Base-by-base conservation (phyloP, 2,797 vertebrate genomes). In the Coregonus ussuriensis region DNA sequence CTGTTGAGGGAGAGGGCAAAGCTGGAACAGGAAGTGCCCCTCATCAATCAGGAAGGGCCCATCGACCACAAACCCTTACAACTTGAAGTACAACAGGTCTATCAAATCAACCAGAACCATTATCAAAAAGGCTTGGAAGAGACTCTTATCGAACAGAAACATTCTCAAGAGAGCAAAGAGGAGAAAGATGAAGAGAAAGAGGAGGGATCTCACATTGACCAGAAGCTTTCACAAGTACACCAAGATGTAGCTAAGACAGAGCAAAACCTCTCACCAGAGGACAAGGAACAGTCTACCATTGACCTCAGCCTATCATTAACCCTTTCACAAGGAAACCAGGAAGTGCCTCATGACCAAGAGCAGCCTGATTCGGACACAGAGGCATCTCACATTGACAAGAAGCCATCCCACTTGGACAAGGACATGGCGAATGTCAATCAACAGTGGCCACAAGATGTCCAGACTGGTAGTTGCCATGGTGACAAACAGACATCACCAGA, bases 1-100 rank as follows among this genome's bases (percentile, higher is more conserved):
- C 84, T 95, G 65, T 88, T 84, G 76, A 85, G 89, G 78, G 91
- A 93, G 68, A 88, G 83, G 76, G 54, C 89, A 77, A 91, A 93
- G 78, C 88, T 95, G 56, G 93, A 95, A 79, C 89, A 90, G 82
- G 75, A 83, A 82, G 81, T 76, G 51, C 35, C 79, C 79, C 65
- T 74, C 75, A 75, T 81, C 65, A 65, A 47, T 35, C 70, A 81
- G 67, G 15, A 51, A 14, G 35, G 53, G 77, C 37, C 0, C n/a
- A 71, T 33, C 72, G 71, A 74, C 3, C 4, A 15, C 5, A 71
- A 77, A 76, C 63, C 13, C 18, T 3, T 59, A 11, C 5, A 35
- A 0, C 5, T 35, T 7, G 4, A 35, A 0, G 52, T 41, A 4
- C 75, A 80, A 31, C 47, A 18, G n/a, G 53, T 18, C 9, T 6